Base-by-base conservation (phyloP, 1,140 invertebrate genomes). In the Cydia splendana region DNA sequence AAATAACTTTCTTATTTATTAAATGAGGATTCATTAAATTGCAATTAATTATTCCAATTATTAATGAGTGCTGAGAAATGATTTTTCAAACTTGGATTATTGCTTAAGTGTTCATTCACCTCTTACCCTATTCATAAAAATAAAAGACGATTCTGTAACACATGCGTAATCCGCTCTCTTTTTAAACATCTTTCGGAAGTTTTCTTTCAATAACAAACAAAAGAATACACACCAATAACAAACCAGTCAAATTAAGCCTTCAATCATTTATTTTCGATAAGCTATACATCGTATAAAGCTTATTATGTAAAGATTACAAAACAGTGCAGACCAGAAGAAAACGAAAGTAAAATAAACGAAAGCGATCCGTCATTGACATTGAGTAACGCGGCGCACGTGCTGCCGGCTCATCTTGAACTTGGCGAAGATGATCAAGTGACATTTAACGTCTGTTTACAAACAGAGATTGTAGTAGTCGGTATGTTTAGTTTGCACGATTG, bases 351-450 rank as follows among this genome's bases (percentile, higher is more conserved):
- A 84, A 80, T 67, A 74, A 85, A 82, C 76, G 87, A 89, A 91
- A 88, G 88, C 76, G 78, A 84, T 87, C 79, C 76, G 89, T 86
- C 85, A 88, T 87, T 89, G 85, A 87, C 84, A 90, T 89, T 88
- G 84, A 78, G 80, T 83, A 78, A 80, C 76, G 62, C 73, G 75
- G 82, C 83, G 84, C 80, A 62, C 67, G 77, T 80, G 84, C 77
- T 73, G 79, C 75, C 71, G 75, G 69, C 81, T 88, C 85, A 84
- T 88, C 90, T 89, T 90, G 90, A 90, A 91, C 90, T 90, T 90
- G 88, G 77, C 57, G 76, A 79, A 76, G 65, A 75, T 81, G 82
- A 69, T 79, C 82, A 74, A 85, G 75, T 82, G 82, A 83, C 85
- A 87, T 87, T 86, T 85, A 81, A 77, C 57, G 18, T n/a, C 65